Evolutionary conservation across 1,140 invertebrate genomes (phyloP), one percentile per base, ranked within the genome.

Genomic region (Phortica variegata): DNA sequence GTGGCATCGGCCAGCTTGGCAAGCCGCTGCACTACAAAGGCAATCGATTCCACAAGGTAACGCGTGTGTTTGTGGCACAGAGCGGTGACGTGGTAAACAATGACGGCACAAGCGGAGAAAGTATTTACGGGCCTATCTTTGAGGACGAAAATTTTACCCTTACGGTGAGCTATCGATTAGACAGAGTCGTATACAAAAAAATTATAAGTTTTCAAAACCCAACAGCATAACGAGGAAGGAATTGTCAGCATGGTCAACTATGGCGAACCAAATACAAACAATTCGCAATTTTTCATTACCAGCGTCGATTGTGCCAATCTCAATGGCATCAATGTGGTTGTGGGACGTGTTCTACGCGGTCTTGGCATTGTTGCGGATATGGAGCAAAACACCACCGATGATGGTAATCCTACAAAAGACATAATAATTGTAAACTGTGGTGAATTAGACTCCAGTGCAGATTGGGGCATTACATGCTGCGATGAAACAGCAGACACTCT

Each of bases 221-320:
- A 17, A n/a, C 43, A 60, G 57, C 82, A 91, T 73, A 60, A 56
- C 13, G 79, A 83, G 10, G 77, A 76, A 29, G 90, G 89, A 45
- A 81, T 89, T 3, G 76, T 97, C 2, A 93, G 91, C 53, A 95
- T 96, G 91, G 91, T 90, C 1, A 97, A 97, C 77, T 82, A 85
- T 58, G 93, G 93, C 4, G 73, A 72, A 12, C 85, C 85, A 2
- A 83, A 97, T 73, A 89, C 89, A 32, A 97, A 97, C 69, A 91
- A 87, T 44, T 95, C 91, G 6, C 95, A 98, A 77, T 98, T 98
- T 79, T 95, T 96, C 61, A 91, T 98, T 16, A 94, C 93, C 3
- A 84, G 88, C 10, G 88, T 85, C 0, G 83, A 87, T 4, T 91
- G 90, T 59, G 79, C 85, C 19, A 94, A 97, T 61, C 78, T 97